Percentiles rank a stretch among this genome's conserved stretches.
phyloP scores from a whole-genome alignment of 2,888 invertebrate species.

The Drosophila putrida region DNA sequence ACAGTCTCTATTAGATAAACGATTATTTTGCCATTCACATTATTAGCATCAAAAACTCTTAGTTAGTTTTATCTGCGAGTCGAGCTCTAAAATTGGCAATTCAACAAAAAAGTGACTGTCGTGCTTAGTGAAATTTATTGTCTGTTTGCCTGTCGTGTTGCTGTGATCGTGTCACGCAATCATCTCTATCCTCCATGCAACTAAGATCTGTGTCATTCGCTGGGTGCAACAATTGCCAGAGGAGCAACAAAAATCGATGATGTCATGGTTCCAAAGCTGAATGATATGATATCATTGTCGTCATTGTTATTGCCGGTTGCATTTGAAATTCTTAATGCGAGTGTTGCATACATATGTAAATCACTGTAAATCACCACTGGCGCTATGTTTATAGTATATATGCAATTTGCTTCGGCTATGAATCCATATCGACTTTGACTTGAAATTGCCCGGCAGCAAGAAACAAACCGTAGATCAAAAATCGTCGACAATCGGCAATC shows the following conservation, averaged over 20 bases:
- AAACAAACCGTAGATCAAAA: not conserved
- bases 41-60: too few species aligned
- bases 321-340: not conserved
- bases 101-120: too few species aligned
- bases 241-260: conserved; percentile 37
- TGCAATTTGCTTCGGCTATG: conserved; percentile 53
- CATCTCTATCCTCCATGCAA: not conserved
- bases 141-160: too few species aligned
- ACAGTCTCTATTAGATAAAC: too few species aligned
- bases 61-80: too few species aligned
- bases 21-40: too few species aligned
- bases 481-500: conserved; percentile 25
- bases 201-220: conserved; percentile 6
- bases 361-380: conserved; percentile 64
- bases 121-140: too few species aligned
- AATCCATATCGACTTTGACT: conserved; percentile 38
- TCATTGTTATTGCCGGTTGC: conserved; percentile 2
- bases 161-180: conserved; percentile 13
- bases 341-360: conserved; percentile 33
- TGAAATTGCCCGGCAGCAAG: conserved; percentile 26
- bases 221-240: conserved; percentile 17
- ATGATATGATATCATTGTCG: conserved; percentile 48
- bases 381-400: conserved; percentile 34
- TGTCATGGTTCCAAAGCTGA: conserved; percentile 40
- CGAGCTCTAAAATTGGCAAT: too few species aligned